These are phyloP conservation scores for Epinephelus malabaricus DNA, from an alignment of 2,797 vertebrate genomes.

Conservation along the genomic window DNA sequence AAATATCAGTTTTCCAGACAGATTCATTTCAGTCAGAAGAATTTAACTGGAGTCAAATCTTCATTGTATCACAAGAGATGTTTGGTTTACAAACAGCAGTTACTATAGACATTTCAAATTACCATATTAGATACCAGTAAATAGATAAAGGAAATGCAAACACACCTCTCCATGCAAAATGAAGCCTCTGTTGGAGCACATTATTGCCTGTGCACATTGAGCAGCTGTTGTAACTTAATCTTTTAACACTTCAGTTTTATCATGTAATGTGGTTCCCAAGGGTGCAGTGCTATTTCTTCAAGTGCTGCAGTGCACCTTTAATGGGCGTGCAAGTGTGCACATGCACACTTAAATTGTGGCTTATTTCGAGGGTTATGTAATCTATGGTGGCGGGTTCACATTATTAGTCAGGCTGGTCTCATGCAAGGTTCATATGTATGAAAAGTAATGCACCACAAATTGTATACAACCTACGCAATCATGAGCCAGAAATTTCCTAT, in stretches of 20 bases:
- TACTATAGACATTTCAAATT: not conserved
- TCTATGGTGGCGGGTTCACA: too few relatives aligned
- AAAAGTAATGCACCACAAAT: too few relatives aligned
- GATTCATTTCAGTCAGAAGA: not conserved
- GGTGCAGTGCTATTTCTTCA: too few relatives aligned
- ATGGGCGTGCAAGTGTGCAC: too few relatives aligned
- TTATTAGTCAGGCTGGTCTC: too few relatives aligned
- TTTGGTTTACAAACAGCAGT: not conserved
- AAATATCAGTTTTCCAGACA: not conserved
- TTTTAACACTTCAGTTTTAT: not conserved
- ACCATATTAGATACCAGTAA: not conserved
- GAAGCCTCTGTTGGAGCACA: not conserved
- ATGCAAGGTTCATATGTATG: too few relatives aligned
- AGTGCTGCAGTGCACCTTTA: too few relatives aligned
- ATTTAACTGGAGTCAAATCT: constrained; percentile 2
- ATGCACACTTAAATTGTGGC: too few relatives aligned
- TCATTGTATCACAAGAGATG: not conserved
- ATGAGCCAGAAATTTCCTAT: too few relatives aligned
- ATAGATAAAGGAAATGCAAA: constrained; percentile 10
- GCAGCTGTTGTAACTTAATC: constrained; percentile 11
- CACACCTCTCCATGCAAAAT: not conserved
- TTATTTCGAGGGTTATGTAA: too few relatives aligned
- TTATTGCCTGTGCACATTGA: not conserved
- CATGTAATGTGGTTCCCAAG: not conserved
- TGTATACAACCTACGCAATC: too few relatives aligned